Base-by-base conservation (phyloP, 2,113 vertebrate genomes). In the Poeciliopsis occidentalis region DNA sequence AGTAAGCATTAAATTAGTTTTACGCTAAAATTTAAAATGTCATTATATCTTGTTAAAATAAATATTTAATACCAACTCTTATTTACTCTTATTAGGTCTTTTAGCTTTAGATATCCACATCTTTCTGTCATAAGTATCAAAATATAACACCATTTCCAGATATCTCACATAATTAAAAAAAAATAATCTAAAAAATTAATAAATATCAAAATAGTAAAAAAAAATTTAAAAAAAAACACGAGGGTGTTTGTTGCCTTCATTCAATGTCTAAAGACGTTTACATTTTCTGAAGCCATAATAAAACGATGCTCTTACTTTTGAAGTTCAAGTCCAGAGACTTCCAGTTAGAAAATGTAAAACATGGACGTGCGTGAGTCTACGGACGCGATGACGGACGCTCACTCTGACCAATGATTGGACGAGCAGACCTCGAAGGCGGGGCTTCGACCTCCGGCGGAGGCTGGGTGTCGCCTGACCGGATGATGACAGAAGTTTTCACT, bases 381-480 rank as follows among this genome's bases (percentile, higher is more conserved):
- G 44, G 54, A 11, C 10, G 13, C 1, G 30, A 4, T 81, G 88
- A 93, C 44, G 1, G 88, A 73, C 84, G 54, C 47, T 10, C 12
- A 34, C 2, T 2, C 31, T n/a, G 76, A 60, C 91, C 91, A 92
- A 89, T 94, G 67, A 60, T 1, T 8, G 73, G 10, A 15, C 13
- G 19, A 0, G 17, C 0, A 44, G 75, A 5, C 12, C 8, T 6
- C n/a, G 8, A 12, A 8, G 92, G 91, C 78, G 90, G 87, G 30
- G 78, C 79, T 44, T 51, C 39, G 5, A 3, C 17, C 73, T 75
- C 66, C 65, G 73, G 78, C 77, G 84, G 86, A 88, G 89, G 87
- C 86, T 85, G 88, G 83, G 75, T 83, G 93, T 94, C 93, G 84
- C 89, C 94, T 95, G 93, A 94, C 94, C 94, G 94, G 94, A 95